Conservation (phyloP, 2,113 vertebrate genomes). For the Ophiodon elongatus region DNA sequence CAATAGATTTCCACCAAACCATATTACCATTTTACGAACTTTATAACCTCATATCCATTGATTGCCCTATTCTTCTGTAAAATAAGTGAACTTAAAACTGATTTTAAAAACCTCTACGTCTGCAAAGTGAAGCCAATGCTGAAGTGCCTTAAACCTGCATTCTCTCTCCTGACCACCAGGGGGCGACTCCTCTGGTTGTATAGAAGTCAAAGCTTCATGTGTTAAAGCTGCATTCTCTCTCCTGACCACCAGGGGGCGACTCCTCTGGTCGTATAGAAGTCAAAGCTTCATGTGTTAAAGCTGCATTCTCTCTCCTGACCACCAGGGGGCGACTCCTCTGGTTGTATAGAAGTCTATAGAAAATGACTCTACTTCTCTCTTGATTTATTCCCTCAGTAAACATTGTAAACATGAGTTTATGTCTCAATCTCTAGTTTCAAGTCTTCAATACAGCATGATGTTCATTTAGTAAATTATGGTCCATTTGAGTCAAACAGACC, state of each 20-base stretch:
- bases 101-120: too few species aligned
- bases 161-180: background rate
- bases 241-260: background rate
- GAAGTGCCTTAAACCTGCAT: background rate
- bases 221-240: background rate
- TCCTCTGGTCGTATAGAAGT: background rate
- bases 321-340: background rate
- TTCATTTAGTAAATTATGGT: background rate
- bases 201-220: too few species aligned
- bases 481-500: background rate
- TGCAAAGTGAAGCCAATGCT: too few species aligned
- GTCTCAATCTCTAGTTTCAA: background rate
- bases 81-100: background rate
- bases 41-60: background rate
- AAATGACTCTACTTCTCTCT: background rate
- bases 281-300: too few species aligned
- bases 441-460: conserved; percentile 2
- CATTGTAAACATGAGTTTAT: background rate
- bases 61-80: background rate
- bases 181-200: background rate
- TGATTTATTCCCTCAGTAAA: too few species aligned
- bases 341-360: background rate
- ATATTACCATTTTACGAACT: background rate
- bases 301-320: background rate
- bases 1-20: background rate